Evolutionary conservation across 1,140 invertebrate species (phyloP), one percentile per base, ranked within the genome.

Genomic region (Sinonovacula constricta): DNA sequence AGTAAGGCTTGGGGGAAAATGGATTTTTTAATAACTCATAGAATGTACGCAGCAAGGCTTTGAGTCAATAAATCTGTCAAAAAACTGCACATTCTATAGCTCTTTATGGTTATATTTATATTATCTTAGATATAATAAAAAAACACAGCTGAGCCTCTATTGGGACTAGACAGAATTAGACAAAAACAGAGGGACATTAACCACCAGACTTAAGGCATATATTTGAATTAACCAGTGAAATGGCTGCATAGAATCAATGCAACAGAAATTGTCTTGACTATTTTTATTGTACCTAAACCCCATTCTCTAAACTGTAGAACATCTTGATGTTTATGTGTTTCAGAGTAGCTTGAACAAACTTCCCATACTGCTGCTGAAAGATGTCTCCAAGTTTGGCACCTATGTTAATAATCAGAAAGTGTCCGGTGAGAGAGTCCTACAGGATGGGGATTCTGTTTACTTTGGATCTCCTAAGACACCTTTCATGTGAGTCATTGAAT

Each of bases 341-440:
- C 63, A 91, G 89, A 59, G 56, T 3, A 80, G 87, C 66, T 78
- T 87, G 12, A n/a, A 82, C 3, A 83, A 84, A 62, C 66, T 82
- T 24, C 87, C 91, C 18, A 81, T 81, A 22, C 59, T 91, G 10
- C 82, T 60, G 34, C 53, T 92, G 26, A 91, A 83, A 53, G 92
- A 92, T 82, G 15, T 87, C 3, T 92, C 91, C 3, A 92, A 91
- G 79, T 92, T 90, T 87, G 91, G 91, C 4, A 92, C 91, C 0
- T 90, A 81, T 67, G 81, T 89, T 0, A 91, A 90, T 72, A 76
- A 82, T 22, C 80, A 81, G 12, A 83, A 83, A 66, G 56, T 89
- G n/a, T 54, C 86, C 30, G 78, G 83, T 5, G 81, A 81, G 67
- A 63, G 39, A 10, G 34, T 54, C 3, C 63, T 92, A 0, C 80